Evolutionary conservation across 2,797 vertebrate species (phyloP).

Genomic region (Arvicola amphibius): DNA sequence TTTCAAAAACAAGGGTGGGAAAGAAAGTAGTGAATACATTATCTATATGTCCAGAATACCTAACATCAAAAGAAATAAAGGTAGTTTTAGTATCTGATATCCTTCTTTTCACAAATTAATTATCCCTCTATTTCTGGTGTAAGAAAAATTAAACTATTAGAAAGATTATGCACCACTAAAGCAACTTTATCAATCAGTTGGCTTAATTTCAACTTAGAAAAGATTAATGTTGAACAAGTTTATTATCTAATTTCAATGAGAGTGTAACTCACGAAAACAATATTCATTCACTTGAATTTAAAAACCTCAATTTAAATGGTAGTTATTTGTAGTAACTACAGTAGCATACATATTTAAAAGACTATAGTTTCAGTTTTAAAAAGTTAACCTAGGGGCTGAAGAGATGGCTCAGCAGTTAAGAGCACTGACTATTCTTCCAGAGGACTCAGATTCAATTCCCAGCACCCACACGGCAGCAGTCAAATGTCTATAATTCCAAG

Average conservation of each 20-base stretch:
- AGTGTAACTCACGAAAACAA: slow-evolving; percentile 34
- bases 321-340: neutral
- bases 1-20: neutral
- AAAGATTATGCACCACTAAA: neutral
- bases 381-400: slow-evolving; percentile 14
- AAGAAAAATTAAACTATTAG: slow-evolving; percentile 15
- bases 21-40: neutral
- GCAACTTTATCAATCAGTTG: neutral
- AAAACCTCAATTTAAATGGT: slow-evolving; percentile 52
- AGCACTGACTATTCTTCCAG: no score
- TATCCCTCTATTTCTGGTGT: slow-evolving; percentile 38
- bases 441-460: no score
- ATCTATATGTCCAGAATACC: neutral
- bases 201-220: slow-evolving; percentile 18
- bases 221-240: neutral
- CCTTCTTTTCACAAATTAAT: neutral
- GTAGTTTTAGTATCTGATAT: neutral
- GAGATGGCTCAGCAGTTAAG: no score
- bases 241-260: slow-evolving; percentile 3
- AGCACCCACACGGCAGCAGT: no score
- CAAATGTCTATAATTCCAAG: no score
- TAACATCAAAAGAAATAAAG: slow-evolving; percentile 10
- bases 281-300: slow-evolving; percentile 37
- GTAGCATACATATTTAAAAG: neutral
- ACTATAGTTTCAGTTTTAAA: slow-evolving; percentile 43